Base-by-base conservation (phyloP, 2,888 invertebrate genomes). In the Zootermopsis nevadensis region DNA sequence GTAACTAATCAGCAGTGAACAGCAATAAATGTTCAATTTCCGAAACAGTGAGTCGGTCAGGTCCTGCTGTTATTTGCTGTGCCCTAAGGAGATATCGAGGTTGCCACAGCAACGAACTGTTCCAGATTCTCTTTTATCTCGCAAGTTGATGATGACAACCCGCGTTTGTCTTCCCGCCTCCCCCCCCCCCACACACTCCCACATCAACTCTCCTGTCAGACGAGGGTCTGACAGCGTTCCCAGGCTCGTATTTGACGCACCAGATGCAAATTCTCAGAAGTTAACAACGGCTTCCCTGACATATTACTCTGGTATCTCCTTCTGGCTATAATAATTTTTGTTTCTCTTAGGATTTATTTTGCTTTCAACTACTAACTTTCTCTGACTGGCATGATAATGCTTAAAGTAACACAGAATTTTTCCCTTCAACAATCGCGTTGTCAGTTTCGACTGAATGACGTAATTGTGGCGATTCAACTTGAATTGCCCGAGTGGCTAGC, bases 301-400 rank as follows among this genome's bases (percentile, higher is more conserved):
- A 42, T 77, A 19, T 76, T 42, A 38, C 27, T 76, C 76, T 76
- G 76, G 76, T 42, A 76, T 76, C 24, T 77, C 33, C 77, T 55
- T 53, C 31, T 19, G 55, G 53, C 55, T 31, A 27, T 33, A 77
- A 77, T 31, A 33, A 53, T 77, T 77, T 77, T 55, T 42, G 10
- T 76, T 76, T 48, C 1, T n/a, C 22, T 6, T 38, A 31, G 3
- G 19, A 30, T 77, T 4, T 42, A 1, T 31, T 77, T 53, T 48
- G 10, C 53, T 77, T 77, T 19, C 30, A 12, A 30, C 3, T 6
- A 33, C 22, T 19, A 33, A 69, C 69, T 69, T 69, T 69, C 19
- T 69, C 31, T 7, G 31, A 1, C 69, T 69, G 33, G 10, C 69
- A 31, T 31, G 33, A 10, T 7, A 69, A 19, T 33, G 60, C n/a